Base-by-base conservation (phyloP, 2,888 invertebrate genomes). In the Chromoteleia sp. region DNA sequence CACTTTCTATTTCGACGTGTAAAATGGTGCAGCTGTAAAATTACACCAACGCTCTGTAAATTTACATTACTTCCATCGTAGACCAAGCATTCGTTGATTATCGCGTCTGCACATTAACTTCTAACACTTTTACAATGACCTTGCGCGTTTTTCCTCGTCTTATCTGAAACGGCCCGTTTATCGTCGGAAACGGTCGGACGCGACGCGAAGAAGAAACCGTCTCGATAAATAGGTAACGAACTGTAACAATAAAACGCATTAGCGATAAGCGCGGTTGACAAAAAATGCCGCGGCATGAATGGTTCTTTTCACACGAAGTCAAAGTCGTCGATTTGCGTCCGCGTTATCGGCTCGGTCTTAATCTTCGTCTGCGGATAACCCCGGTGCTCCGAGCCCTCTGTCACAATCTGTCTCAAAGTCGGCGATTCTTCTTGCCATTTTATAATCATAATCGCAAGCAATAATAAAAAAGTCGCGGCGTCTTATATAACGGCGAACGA, bases 381-480 rank as follows among this genome's bases (percentile, higher is more conserved):
- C 83, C 84, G 39, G 77, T 80, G 85, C 85, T 85, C 84, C 77
- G 78, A 85, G 82, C 82, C 84, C 83, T 86, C 85, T 86, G 85
- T 89, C 86, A 87, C 87, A 87, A 88, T 88, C 89, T 87, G 88
- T 89, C 88, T 87, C 83, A 85, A 85, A 86, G 84, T 83, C 84
- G 83, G 71, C 83, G 83, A 84, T 85, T 75, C 75, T 65, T 70
- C 63, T 65, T 52, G 39, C 39, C 19, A n/a, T 78, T 67, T 67
- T 78, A 56, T 59, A 58, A 67, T 67, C 67, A 21, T 43, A 67
- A 73, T 79, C 78, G 29, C 54, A 19, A 12, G 30, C 6, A 52
- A 29, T 67, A 8, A 41, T 36, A 41, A 68, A 68, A 50, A 59
- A 54, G 39, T 29, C 30, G 67, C 52, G 19, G 50, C 58, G 21